Evolutionary conservation across 2,888 invertebrate genomes (phyloP).

Genomic region (Ennomos fuscantarius): DNA sequence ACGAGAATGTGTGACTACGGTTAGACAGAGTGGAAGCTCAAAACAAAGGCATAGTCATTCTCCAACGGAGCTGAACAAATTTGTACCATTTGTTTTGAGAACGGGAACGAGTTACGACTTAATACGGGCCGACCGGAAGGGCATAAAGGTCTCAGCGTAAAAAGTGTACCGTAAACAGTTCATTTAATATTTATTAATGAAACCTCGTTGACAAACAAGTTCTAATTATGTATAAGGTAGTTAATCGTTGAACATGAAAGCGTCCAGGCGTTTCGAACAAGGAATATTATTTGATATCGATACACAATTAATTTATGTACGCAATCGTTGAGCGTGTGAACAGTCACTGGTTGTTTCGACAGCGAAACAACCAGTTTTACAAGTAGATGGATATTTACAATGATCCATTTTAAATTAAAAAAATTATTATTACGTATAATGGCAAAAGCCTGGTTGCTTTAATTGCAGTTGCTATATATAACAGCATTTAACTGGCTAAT

Average conservation of each 20-base stretch:
- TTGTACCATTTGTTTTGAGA: conserved; percentile 66
- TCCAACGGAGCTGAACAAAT: conserved; percentile 67
- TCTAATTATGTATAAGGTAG: conserved; percentile 9
- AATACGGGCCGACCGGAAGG: conserved; percentile 50
- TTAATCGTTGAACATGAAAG: conserved; percentile 4
- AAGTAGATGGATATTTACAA: background rate
- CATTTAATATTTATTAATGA: conserved; percentile 29
- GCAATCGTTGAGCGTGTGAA: no score
- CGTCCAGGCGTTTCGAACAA: background rate
- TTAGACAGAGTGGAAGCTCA: conserved; percentile 59
- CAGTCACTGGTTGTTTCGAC: no score
- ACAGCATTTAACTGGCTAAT: conserved; percentile 25
- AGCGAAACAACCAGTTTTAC: no score
- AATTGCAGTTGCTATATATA: conserved; percentile 24
- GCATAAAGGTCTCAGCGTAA: conserved; percentile 27
- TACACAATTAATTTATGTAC: no score
- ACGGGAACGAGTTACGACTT: conserved; percentile 55
- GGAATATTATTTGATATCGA: no score
- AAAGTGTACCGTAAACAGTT: conserved; percentile 28
- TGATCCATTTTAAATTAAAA: conserved; percentile 24
- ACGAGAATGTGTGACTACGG: conserved; percentile 47
- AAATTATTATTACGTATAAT: conserved; percentile 20
- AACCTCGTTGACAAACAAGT: conserved; percentile 23
- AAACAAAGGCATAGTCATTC: conserved; percentile 56
- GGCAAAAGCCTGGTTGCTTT: conserved; percentile 19